Base-by-base conservation (phyloP, 2,888 invertebrate genomes). In the Orthonychiurus folsomi region DNA sequence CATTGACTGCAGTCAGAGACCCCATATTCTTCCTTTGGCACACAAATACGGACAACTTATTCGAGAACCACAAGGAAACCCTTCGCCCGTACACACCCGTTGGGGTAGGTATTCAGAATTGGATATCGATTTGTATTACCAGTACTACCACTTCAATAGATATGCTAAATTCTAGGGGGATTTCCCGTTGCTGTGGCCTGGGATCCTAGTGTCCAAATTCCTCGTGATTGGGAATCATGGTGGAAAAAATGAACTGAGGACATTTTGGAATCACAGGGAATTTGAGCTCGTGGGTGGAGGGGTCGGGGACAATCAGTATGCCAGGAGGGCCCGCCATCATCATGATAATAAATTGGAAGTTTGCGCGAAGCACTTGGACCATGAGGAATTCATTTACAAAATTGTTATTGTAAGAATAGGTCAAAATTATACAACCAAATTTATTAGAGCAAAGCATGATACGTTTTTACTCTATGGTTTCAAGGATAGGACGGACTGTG, bases 21-120 rank as follows among this genome's bases (percentile, higher is more conserved):
- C 90, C 90, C 0, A 78, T 87, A 26, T 91, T 91, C 80, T 91
- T 90, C 79, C 84, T 87, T 75, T 89, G 87, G 87, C 90, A 91
- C 74, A 82, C 86, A 0, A 86, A 83, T 75, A 80, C 89, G 23
- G 87, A 90, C 73, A 86, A 88, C 70, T 78, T 90, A 47, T 90
- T 89, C 81, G 81, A 83, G 69, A 81, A 84, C 68, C 85, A 85
- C 77, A 90, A 90, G 77, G 79, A 80, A 65, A 84, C 84, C n/a
- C 78, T 90, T 27, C 79, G 85, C 0, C 80, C 85, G 2, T 90
- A 91, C 75, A 79, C 78, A 0, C 55, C 55, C 3, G 26, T n/a
- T 25, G 55, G 25, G 24, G 55, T 55, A 55, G 5, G 25, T n/a
- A n/a, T n/a, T n/a, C n/a, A n/a, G n/a, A n/a, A n/a, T n/a, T n/a